Percentiles rank a stretch among this genome's conserved stretches.
Evolutionary conservation across 2,797 vertebrate species (phyloP).

Genomic region (Acrossocheilus wenchowensis): DNA sequence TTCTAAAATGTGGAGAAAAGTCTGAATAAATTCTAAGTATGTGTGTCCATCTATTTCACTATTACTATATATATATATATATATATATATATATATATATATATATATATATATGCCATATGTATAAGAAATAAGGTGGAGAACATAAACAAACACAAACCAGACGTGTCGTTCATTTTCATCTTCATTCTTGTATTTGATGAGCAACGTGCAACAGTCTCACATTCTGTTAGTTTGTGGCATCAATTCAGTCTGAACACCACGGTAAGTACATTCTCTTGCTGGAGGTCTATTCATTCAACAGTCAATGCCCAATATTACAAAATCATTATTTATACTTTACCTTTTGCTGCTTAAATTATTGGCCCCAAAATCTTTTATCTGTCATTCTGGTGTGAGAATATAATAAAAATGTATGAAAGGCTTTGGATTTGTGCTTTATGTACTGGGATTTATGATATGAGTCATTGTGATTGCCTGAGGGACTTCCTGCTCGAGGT

Average conservation of each 20-base stretch:
- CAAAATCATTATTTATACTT: conserved; percentile 24
- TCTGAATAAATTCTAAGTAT: background rate
- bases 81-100: no score
- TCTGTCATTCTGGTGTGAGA: conserved; percentile 2
- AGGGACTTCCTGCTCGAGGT: conserved; percentile 71
- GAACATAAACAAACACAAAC: conserved; percentile 49
- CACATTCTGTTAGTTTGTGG: conserved; percentile 57
- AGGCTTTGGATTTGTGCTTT: conserved; percentile 58
- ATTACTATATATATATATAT: no score
- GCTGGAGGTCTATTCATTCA: conserved; percentile 60
- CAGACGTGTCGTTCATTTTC: conserved; percentile 43
- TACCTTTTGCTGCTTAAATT: conserved; percentile 16
- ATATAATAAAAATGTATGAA: background rate
- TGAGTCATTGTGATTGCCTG: conserved; percentile 64
- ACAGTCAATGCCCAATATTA: conserved; percentile 57
- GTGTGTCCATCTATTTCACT: background rate
- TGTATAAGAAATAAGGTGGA: no score
- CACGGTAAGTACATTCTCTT: conserved; percentile 61
- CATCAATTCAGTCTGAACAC: conserved; percentile 52
- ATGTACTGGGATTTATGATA: background rate
- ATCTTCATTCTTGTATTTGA: conserved; percentile 71
- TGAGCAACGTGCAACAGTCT: conserved; percentile 68
- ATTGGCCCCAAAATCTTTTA: conserved; percentile 12
- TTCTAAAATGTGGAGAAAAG: background rate
- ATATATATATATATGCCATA: no score